Percentiles rank a stretch among this genome's conserved stretches.
phyloP scores from a whole-genome alignment of 2,113 vertebrate species.

The Halichoerus grypus region DNA sequence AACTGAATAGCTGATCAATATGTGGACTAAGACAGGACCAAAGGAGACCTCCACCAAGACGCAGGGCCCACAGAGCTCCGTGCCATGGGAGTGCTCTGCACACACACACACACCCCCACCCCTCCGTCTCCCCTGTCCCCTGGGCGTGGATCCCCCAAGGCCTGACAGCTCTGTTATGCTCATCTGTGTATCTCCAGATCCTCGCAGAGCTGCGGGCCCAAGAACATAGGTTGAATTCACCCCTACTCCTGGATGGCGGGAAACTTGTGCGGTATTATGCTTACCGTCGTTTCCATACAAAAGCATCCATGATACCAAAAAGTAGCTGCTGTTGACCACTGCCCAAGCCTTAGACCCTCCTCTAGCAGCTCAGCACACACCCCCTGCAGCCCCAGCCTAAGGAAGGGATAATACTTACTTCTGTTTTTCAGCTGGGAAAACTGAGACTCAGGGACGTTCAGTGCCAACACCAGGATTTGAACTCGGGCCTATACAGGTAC shows the following conservation, averaged over 20 bases:
- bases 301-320: neutral
- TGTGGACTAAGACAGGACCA: neutral
- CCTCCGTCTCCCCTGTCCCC: neutral
- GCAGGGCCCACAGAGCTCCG: neutral
- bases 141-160: neutral
- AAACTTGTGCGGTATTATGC: neutral
- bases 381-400: neutral
- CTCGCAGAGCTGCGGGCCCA: neutral
- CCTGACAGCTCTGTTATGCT: neutral
- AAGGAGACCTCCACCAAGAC: neutral
- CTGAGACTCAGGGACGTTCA: neutral
- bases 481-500: neutral
- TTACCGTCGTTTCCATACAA: neutral
- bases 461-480: neutral
- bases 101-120: neutral
- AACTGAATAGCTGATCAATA: neutral
- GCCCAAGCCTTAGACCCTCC: neutral
- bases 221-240: neutral
- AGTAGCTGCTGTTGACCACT: neutral
- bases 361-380: neutral
- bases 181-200: neutral
- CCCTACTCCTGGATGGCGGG: neutral
- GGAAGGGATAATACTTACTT: neutral
- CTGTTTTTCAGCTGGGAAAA: neutral
- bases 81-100: accelerated